These are phyloP conservation scores for Stichopus horrens DNA, from an alignment of 53 echinoderm and acorn worm genomes.

Conservation along the genomic window DNA sequence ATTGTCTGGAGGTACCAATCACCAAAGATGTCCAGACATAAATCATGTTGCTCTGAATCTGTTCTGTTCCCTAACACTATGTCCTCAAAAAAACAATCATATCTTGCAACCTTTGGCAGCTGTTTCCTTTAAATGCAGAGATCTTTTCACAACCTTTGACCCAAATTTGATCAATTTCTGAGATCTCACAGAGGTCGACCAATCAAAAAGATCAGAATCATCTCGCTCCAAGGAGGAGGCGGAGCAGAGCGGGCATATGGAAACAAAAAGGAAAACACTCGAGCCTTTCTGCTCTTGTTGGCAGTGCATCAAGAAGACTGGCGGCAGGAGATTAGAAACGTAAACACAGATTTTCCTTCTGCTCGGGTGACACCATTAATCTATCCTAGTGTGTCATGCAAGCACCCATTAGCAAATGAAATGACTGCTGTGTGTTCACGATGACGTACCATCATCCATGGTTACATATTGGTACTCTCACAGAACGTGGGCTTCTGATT, in stretches of 20 bases:
- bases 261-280: not conserved
- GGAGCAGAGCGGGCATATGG: not conserved
- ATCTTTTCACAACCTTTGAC: not conserved
- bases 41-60: no score
- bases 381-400: constrained; percentile 3
- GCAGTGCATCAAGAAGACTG: not conserved
- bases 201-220: not conserved
- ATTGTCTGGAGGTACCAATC: no score
- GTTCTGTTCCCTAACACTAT: no score
- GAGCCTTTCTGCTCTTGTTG: not conserved
- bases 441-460: not conserved
- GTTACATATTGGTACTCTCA: no score
- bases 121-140: no score
- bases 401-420: constrained; percentile 30
- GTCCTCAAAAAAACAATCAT: no score
- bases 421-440: no score
- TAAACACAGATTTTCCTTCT: not conserved
- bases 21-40: no score
- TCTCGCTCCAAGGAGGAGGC: not conserved
- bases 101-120: no score
- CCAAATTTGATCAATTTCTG: not conserved
- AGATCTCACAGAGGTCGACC: not conserved
- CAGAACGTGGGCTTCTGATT: not conserved
- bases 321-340: constrained; percentile 10
- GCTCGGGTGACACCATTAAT: constrained; percentile 2